A percentile compares a stretch with the other conserved stretches of the same genome.
Conservation (phyloP, 2,113 vertebrate genomes). For the Phalacrocorax pelagicus region DNA sequence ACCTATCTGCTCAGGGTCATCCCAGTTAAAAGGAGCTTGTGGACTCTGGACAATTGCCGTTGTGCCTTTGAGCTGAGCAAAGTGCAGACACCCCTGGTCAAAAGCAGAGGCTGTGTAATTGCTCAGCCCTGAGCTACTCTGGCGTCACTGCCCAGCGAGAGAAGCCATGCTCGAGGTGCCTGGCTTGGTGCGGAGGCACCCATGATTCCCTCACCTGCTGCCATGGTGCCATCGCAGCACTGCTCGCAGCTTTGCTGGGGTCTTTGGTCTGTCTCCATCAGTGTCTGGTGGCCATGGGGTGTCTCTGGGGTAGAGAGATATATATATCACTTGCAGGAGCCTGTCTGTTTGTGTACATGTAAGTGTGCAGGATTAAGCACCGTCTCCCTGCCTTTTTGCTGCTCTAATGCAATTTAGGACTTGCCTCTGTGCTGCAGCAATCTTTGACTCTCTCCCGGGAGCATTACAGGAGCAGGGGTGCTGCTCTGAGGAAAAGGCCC, state of each 20-base stretch:
- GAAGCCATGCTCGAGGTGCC: accelerated
- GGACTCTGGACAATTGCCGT: not conserved
- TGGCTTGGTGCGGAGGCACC: accelerated
- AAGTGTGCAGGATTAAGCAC: not conserved
- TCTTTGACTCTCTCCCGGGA: not conserved
- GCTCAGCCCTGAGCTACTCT: not conserved
- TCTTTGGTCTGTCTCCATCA: not conserved
- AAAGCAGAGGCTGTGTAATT: not conserved
- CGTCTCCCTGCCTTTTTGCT: not conserved
- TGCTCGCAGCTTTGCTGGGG: not conserved
- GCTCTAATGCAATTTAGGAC: not conserved
- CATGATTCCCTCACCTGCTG: accelerated
- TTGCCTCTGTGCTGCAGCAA: not conserved
- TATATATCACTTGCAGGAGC: not conserved
- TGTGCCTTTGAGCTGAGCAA: not conserved
- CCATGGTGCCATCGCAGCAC: accelerated
- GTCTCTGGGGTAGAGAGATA: not conserved
- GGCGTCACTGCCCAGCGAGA: accelerated
- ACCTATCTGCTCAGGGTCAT: not conserved
- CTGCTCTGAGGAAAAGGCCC: not conserved
- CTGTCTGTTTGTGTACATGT: not conserved
- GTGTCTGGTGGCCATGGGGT: not conserved
- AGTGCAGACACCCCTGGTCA: not conserved
- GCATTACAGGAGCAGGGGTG: not conserved
- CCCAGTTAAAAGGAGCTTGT: not conserved